These are phyloP conservation scores for Thymallus thymallus DNA, from an alignment of 2,113 vertebrate species.

Conservation along the genomic window DNA sequence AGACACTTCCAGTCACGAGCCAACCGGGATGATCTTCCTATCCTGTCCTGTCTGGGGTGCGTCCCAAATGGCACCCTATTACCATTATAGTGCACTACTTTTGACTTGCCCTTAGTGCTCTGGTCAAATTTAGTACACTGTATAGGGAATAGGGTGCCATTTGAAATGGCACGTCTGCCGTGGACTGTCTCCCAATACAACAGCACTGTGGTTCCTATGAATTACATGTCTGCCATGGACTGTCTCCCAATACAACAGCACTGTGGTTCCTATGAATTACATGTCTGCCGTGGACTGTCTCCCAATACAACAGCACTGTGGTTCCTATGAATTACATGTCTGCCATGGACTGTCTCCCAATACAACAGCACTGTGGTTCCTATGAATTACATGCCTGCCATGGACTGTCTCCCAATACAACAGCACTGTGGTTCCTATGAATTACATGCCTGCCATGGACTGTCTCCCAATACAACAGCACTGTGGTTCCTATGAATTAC, in stretches of 20 bases:
- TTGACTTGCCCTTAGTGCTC: too few relatives aligned
- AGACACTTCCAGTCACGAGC: conserved; percentile 9
- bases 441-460: conserved; percentile 40
- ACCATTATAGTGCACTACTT: too few relatives aligned
- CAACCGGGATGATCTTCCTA: too few relatives aligned
- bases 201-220: conserved; percentile 61
- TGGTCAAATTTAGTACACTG: too few relatives aligned
- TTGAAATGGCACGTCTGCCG: conserved; percentile 26
- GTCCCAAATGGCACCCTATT: too few relatives aligned
- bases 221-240: conserved; percentile 53
- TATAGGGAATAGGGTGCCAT: too few relatives aligned
- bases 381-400: conserved; percentile 43
- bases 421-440: conserved; percentile 52
- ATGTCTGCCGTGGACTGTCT: conserved; percentile 39
- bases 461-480: conserved; percentile 36
- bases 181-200: conserved; percentile 29
- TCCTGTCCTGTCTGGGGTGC: too few relatives aligned
- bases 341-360: conserved; percentile 27
- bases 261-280: too few relatives aligned
- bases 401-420: conserved; percentile 29
- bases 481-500: too few relatives aligned
- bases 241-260: conserved; percentile 36
- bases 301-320: conserved; percentile 35
- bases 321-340: too few relatives aligned
- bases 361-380: conserved; percentile 45